phyloP scores from a whole-genome alignment of 2,113 vertebrate species.

The Actenoides hombroni region DNA sequence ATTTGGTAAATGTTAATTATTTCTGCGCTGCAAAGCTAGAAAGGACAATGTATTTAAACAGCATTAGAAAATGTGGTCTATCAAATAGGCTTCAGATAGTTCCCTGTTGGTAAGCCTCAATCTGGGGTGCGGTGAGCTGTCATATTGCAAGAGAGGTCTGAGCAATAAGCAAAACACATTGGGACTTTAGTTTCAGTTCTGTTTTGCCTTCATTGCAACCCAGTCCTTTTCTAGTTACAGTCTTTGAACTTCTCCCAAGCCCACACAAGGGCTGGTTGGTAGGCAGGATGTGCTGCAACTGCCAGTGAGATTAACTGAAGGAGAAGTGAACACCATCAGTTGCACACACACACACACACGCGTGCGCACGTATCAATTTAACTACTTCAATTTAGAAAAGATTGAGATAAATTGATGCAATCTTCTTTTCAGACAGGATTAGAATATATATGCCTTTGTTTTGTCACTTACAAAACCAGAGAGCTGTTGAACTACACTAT shows the following conservation, averaged over 20 bases:
- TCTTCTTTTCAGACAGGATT: background rate
- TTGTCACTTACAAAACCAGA: background rate
- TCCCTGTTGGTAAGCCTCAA: background rate
- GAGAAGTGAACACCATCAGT: slow-evolving; percentile 14
- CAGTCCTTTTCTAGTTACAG: background rate
- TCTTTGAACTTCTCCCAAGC: slow-evolving; percentile 16
- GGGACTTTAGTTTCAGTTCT: slow-evolving; percentile 44
- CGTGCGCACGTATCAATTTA: background rate
- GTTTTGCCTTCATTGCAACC: slow-evolving; percentile 5
- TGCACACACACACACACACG: background rate
- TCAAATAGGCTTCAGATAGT: background rate
- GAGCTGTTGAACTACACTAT: background rate
- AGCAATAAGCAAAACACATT: background rate
- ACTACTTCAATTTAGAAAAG: background rate
- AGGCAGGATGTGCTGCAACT: slow-evolving; percentile 22
- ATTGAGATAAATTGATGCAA: slow-evolving; percentile 42
- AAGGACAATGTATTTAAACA: background rate
- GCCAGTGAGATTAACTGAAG: slow-evolving; percentile 31
- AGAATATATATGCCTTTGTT: background rate
- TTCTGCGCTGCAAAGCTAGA: background rate
- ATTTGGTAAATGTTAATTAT: background rate
- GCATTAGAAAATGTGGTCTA: background rate
- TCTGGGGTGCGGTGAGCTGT: background rate
- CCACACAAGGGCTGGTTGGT: background rate
- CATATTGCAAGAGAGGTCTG: background rate